phyloP scores from a whole-genome alignment of 2,888 invertebrate species.

The Arrhopalites spinosus region DNA sequence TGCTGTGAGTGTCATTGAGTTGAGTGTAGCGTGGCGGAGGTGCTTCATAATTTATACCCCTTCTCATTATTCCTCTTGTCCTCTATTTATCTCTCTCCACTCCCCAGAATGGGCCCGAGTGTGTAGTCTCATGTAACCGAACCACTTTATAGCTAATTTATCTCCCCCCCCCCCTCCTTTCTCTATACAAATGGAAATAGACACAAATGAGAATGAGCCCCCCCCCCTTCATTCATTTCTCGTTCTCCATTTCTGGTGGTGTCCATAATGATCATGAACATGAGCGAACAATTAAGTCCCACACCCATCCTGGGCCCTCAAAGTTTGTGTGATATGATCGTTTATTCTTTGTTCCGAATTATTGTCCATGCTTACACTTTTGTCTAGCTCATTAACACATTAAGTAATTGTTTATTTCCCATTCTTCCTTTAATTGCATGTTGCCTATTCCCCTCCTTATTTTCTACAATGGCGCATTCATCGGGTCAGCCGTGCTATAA shows the following conservation, averaged over 20 bases:
- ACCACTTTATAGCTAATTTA: slow-evolving; percentile 30
- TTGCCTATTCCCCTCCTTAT: neutral
- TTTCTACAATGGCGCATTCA: neutral
- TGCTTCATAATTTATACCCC: neutral
- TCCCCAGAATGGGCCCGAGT: neutral
- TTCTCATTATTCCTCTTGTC: neutral
- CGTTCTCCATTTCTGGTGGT: too few relatives aligned
- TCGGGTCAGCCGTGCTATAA: too few relatives aligned
- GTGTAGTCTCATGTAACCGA: too few relatives aligned
- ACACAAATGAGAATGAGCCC: neutral
- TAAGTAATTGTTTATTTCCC: slow-evolving; percentile 32
- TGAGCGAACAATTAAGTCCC: slow-evolving; percentile 28
- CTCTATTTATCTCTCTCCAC: slow-evolving; percentile 5
- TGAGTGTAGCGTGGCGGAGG: neutral
- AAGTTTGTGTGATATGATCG: slow-evolving; percentile 12
- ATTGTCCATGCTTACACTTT: slow-evolving; percentile 33
- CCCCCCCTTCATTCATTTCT: neutral
- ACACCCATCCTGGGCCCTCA: neutral
- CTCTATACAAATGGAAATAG: neutral
- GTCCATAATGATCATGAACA: slow-evolving; percentile 15
- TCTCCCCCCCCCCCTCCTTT: slow-evolving; percentile 10
- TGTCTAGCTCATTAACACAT: slow-evolving; percentile 35
- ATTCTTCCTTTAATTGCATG: neutral
- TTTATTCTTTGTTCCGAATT: slow-evolving; percentile 29
- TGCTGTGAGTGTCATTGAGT: neutral